Percentiles rank a stretch among this genome's conserved stretches.
phyloP scores from a whole-genome alignment of 2,113 vertebrate genomes.

The Hipposideros armiger region DNA sequence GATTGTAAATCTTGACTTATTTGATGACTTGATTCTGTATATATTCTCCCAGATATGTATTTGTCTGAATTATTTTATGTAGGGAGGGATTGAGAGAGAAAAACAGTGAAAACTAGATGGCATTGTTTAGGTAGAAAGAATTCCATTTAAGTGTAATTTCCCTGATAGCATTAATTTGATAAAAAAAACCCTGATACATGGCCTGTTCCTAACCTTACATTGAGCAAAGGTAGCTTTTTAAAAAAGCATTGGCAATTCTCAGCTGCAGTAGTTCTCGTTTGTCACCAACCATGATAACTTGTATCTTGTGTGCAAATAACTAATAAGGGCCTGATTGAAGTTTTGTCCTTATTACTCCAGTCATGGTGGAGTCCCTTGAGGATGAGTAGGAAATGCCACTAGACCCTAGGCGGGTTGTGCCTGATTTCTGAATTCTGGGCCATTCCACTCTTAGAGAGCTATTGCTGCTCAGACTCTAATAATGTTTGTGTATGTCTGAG shows the following conservation, averaged over 20 bases:
- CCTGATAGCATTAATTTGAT: conserved; percentile 87
- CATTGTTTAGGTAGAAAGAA: conserved; percentile 85
- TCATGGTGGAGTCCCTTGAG: conserved; percentile 80
- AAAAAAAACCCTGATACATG: conserved; percentile 83
- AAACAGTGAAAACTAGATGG: conserved; percentile 63
- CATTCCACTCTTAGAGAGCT: conserved; percentile 27
- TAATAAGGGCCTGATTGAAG: conserved; percentile 87
- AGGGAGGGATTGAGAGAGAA: conserved; percentile 70
- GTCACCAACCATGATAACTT: conserved; percentile 81
- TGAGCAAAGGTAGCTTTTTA: conserved; percentile 85
- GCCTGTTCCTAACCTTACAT: conserved; percentile 86
- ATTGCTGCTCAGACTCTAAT: conserved; percentile 63
- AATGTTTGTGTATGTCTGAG: conserved; percentile 61
- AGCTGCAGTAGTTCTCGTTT: conserved; percentile 81
- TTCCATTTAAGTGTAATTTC: conserved; percentile 83
- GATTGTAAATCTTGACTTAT: conserved; percentile 42
- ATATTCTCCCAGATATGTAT: conserved; percentile 76
- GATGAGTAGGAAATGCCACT: conserved; percentile 81
- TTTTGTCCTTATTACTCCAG: conserved; percentile 87
- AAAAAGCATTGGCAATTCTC: conserved; percentile 81
- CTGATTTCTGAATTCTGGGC: conserved; percentile 77
- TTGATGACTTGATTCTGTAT: conserved; percentile 75
- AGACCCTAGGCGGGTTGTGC: conserved; percentile 72
- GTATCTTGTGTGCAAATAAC: conserved; percentile 80
- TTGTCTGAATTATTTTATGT: conserved; percentile 78